A percentile compares a stretch with the other conserved stretches of the same genome.
These are phyloP conservation scores for Petrocephalus sullivani DNA, from an alignment of 2,797 vertebrate species.

Conservation along the genomic window DNA sequence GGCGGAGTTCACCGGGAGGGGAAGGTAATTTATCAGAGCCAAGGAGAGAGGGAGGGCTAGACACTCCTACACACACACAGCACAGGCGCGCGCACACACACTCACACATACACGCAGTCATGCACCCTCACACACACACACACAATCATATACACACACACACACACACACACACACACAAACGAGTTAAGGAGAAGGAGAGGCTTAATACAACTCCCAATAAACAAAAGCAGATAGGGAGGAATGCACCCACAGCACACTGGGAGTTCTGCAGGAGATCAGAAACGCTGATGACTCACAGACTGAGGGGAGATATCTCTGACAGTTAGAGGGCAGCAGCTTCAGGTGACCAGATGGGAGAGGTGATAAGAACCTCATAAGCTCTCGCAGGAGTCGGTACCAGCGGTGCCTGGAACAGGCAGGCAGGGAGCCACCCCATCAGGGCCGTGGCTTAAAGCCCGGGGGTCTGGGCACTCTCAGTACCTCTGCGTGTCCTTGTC, in stretches of 20 bases:
- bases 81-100: background rate
- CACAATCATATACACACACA: background rate
- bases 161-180: background rate
- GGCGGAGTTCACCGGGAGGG: constrained; percentile 78
- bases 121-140: background rate
- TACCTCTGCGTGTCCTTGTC: no score
- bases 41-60: constrained; percentile 28
- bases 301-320: background rate
- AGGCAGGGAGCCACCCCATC: background rate
- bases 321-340: background rate
- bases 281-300: background rate
- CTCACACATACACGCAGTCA: background rate
- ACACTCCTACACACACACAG: background rate
- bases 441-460: background rate
- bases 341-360: background rate
- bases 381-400: background rate
- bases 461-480: background rate
- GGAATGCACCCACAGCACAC: background rate
- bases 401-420: background rate
- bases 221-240: background rate
- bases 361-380: background rate
- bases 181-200: background rate
- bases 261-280: constrained; percentile 5
- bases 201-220: background rate
- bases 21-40: constrained; percentile 75